Conservation (phyloP, 1,140 invertebrate genomes). For the Dendrolimus punctatus region DNA sequence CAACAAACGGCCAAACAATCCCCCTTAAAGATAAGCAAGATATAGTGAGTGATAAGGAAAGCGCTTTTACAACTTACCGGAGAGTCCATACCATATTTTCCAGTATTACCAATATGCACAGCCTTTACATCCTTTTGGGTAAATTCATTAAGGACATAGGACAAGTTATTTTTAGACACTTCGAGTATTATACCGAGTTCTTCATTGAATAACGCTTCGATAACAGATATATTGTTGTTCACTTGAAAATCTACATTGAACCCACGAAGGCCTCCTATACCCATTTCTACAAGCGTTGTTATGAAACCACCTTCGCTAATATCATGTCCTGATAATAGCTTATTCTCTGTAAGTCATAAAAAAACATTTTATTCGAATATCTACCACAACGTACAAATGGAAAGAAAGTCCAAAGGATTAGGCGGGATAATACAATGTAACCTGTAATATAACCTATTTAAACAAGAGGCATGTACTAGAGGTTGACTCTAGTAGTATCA, state of each 20-base stretch:
- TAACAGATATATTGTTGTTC: constrained; percentile 64
- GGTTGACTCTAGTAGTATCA: too few relatives aligned
- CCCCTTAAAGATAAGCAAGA: too few relatives aligned
- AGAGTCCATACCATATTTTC: constrained; percentile 78
- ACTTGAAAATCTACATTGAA: constrained; percentile 78
- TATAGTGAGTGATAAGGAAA: too few relatives aligned
- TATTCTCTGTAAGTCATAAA: constrained; percentile 70
- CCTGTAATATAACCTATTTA: too few relatives aligned
- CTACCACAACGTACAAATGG: too few relatives aligned
- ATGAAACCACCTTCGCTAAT: constrained; percentile 96
- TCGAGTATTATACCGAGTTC: constrained; percentile 96
- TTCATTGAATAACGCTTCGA: constrained; percentile 89
- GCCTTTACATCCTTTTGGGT: constrained; percentile 76
- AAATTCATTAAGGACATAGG: constrained; percentile 77
- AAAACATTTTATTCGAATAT: neutral
- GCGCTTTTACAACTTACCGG: constrained; percentile 20
- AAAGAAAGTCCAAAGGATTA: too few relatives aligned
- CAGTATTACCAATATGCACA: constrained; percentile 80
- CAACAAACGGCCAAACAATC: too few relatives aligned
- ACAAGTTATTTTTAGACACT: constrained; percentile 73
- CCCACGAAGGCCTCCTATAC: constrained; percentile 91
- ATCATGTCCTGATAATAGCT: constrained; percentile 93
- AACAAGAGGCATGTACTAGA: too few relatives aligned
- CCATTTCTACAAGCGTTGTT: constrained; percentile 94
- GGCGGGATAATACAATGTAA: too few relatives aligned